Evolutionary conservation across 2,113 vertebrate species (phyloP).

Genomic region (Percopsis transmontana): DNA sequence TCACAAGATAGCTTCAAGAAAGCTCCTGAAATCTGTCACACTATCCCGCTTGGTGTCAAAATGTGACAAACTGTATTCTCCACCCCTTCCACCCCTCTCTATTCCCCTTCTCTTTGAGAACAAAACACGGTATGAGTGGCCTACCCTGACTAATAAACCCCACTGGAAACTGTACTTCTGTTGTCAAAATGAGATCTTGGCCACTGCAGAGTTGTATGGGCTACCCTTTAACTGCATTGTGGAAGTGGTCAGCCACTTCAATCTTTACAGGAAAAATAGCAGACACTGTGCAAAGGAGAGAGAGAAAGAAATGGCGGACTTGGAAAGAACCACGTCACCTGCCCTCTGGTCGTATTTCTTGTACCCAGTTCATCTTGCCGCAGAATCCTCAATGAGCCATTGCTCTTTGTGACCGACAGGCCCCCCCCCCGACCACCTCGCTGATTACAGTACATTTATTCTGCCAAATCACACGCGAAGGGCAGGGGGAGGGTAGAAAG

Average conservation of each 20-base stretch:
- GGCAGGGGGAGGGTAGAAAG: conserved; percentile 15
- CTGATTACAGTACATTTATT: conserved; percentile 63
- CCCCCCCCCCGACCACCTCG: conserved; percentile 40
- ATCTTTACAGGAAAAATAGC: conserved; percentile 47
- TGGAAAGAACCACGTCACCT: conserved; percentile 26
- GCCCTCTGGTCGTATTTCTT: conserved; percentile 59
- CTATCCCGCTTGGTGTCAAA: conserved; percentile 22
- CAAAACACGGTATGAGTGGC: not conserved
- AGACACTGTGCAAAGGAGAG: conserved; percentile 4
- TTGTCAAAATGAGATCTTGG: conserved; percentile 33
- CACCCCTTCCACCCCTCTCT: conserved; percentile 9
- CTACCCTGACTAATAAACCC: too few relatives aligned
- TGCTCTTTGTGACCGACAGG: conserved; percentile 62
- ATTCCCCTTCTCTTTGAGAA: not conserved
- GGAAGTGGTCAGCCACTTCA: conserved; percentile 48
- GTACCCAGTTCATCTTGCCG: conserved; percentile 42
- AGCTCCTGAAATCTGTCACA: conserved; percentile 33
- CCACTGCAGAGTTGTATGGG: conserved; percentile 19
- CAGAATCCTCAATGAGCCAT: conserved; percentile 70
- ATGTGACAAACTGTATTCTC: conserved; percentile 37
- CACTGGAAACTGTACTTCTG: conserved; percentile 11
- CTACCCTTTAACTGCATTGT: conserved; percentile 33
- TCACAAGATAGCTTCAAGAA: conserved; percentile 46
- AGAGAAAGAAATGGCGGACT: not conserved
- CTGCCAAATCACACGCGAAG: conserved; percentile 22